Evolutionary conservation across 1,140 invertebrate species (phyloP).

Genomic region (Lysiphlebus fabarum): DNA sequence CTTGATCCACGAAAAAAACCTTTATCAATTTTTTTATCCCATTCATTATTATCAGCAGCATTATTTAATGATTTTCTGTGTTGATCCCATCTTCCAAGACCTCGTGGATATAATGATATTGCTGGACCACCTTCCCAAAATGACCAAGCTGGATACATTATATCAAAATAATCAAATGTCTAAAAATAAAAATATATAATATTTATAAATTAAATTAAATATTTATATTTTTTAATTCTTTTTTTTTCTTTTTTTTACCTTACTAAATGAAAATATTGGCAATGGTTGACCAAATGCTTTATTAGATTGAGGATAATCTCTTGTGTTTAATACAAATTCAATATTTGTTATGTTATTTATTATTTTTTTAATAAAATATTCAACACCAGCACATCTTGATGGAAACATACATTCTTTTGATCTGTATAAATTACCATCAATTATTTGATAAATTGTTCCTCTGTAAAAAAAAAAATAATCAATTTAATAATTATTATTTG

Average conservation of each 20-base stretch:
- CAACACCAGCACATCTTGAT: slow-evolving; percentile 83
- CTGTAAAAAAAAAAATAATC: slow-evolving; percentile 44
- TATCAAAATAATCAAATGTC: slow-evolving; percentile 81
- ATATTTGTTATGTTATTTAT: slow-evolving; percentile 70
- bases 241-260: slow-evolving; percentile 68
- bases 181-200: slow-evolving; percentile 43
- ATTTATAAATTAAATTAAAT: slow-evolving; percentile 14
- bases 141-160: slow-evolving; percentile 95
- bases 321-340: slow-evolving; percentile 85
- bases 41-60: slow-evolving; percentile 65
- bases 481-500: slow-evolving; percentile 7
- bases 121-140: slow-evolving; percentile 98
- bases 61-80: slow-evolving; percentile 70
- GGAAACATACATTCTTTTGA: slow-evolving; percentile 88
- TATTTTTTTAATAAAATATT: slow-evolving; percentile 77
- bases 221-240: too few species aligned
- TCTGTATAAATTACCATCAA: slow-evolving; percentile 76
- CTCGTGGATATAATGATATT: slow-evolving; percentile 86
- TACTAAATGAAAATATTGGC: slow-evolving; percentile 94
- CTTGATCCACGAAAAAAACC: slow-evolving; percentile 93
- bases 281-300: slow-evolving; percentile 61
- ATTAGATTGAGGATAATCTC: slow-evolving; percentile 88
- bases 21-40: slow-evolving; percentile 72
- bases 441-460: slow-evolving; percentile 83
- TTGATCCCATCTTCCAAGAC: slow-evolving; percentile 89